These are phyloP conservation scores for Heliconius congener DNA, from an alignment of 1,140 invertebrate species.

Conservation along the genomic window DNA sequence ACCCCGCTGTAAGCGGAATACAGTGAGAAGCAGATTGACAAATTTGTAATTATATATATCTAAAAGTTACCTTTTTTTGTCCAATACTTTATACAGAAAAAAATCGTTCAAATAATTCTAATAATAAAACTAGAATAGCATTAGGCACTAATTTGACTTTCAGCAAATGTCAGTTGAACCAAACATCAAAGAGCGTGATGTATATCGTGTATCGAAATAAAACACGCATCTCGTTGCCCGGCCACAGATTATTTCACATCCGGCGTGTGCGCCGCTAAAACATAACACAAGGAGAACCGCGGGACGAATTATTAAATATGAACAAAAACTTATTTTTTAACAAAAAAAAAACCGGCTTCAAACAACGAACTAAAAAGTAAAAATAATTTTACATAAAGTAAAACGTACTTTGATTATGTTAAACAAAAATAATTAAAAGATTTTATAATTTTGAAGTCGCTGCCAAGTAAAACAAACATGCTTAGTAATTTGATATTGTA, in stretches of 20 bases:
- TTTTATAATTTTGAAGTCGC: too few species aligned
- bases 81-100: not conserved
- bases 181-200: conserved; percentile 60
- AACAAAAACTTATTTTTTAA: not conserved
- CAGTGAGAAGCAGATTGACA: too few species aligned
- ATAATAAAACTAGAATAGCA: conserved; percentile 14
- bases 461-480: too few species aligned
- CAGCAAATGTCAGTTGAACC: conserved; percentile 58
- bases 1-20: too few species aligned
- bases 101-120: not conserved
- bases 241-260: conserved; percentile 58
- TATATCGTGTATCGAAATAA: conserved; percentile 60
- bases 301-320: conserved; percentile 14
- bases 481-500: too few species aligned
- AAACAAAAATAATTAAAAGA: too few species aligned
- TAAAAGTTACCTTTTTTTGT: not conserved
- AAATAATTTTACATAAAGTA: too few species aligned
- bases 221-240: conserved; percentile 47
- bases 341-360: too few species aligned
- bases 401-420: too few species aligned
- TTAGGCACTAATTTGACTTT: conserved; percentile 51
- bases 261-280: conserved; percentile 44
- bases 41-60: too few species aligned
- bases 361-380: too few species aligned
- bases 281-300: conserved; percentile 24